Evolutionary conservation across 2,113 vertebrate genomes (phyloP).

Genomic region (Crocuta crocuta): DNA sequence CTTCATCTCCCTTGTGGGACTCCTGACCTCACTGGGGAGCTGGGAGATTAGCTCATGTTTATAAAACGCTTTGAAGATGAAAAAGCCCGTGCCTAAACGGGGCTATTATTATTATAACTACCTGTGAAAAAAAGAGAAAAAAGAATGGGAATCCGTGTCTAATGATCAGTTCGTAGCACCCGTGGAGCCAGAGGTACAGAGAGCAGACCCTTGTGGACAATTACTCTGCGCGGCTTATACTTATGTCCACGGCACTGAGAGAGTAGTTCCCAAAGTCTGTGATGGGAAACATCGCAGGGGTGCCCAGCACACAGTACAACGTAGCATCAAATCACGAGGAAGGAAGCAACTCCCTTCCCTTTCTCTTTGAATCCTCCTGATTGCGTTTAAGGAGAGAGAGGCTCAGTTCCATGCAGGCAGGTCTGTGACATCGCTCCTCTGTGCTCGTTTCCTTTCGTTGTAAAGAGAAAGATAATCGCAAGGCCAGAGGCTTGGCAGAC

Average conservation of each 20-base stretch:
- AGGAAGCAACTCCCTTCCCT: neutral
- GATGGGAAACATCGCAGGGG: accelerated
- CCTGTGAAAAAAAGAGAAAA: constrained; percentile 64
- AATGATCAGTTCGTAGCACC: neutral
- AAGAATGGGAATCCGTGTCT: constrained; percentile 28
- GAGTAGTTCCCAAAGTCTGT: neutral
- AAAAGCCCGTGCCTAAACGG: constrained; percentile 45
- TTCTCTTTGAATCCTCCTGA: accelerated
- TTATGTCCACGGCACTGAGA: accelerated
- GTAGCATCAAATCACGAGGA: accelerated
- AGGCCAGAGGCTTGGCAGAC: neutral
- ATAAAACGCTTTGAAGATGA: constrained; percentile 72
- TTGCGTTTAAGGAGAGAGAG: neutral
- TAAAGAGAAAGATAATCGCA: neutral
- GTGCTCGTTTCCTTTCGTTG: neutral
- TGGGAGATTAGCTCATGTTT: constrained; percentile 60
- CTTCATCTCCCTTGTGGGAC: neutral
- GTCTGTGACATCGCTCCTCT: neutral
- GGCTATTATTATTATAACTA: constrained; percentile 60
- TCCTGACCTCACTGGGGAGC: constrained; percentile 55
- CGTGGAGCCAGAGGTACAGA: neutral
- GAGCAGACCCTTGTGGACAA: neutral
- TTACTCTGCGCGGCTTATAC: neutral
- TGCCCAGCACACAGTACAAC: neutral
- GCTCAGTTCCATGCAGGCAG: accelerated